Conservation (phyloP, 2,113 vertebrate species). For the Prunella fulvescens region DNA sequence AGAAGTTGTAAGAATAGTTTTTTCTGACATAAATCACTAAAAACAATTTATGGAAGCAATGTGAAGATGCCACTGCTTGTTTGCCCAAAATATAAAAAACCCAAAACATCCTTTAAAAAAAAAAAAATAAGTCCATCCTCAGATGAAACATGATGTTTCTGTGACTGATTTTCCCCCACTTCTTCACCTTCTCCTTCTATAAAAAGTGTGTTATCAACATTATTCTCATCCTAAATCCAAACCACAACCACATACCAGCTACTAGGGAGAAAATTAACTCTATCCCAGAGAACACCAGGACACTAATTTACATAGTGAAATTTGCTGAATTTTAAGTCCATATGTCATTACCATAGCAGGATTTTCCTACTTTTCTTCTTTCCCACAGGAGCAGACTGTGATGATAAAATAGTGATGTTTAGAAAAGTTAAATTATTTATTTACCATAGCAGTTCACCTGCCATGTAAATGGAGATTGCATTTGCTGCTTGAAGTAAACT, state of each 20-base stretch:
- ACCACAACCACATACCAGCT: neutral
- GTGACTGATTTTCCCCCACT: neutral
- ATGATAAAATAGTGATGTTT: neutral
- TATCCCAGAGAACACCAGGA: neutral
- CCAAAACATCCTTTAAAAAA: neutral
- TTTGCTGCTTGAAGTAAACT: neutral
- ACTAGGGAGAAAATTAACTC: neutral
- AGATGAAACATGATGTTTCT: neutral
- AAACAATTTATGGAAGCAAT: neutral
- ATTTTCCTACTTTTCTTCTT: neutral
- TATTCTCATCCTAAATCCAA: neutral
- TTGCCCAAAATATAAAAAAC: neutral
- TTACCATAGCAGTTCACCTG: neutral
- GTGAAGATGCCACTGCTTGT: neutral
- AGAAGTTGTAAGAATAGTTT: neutral
- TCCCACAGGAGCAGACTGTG: neutral
- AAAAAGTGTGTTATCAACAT: neutral
- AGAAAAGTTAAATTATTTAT: neutral
- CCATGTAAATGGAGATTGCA: neutral
- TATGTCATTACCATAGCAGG: accelerated
- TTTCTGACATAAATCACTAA: neutral
- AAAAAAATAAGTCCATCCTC: neutral
- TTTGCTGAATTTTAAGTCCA: neutral
- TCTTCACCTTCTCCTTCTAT: neutral
- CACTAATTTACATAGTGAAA: neutral